Evolutionary conservation across 1,140 invertebrate species (phyloP).

Genomic region (Melanaphis sacchari): DNA sequence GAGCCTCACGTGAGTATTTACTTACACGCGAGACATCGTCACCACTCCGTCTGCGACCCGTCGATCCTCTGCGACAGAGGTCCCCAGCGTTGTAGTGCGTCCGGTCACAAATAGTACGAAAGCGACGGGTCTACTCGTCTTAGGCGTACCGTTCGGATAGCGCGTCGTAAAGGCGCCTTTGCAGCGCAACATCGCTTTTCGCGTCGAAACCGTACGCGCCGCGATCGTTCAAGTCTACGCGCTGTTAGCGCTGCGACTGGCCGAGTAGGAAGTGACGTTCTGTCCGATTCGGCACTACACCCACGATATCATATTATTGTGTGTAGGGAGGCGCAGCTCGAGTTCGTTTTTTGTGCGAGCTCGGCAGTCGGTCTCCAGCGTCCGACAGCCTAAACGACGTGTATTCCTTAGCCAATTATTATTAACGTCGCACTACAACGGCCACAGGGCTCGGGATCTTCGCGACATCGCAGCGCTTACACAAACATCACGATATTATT

Average conservation of each 20-base stretch:
- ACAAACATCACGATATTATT: no score
- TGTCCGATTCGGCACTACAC: background rate
- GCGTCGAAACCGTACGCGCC: background rate
- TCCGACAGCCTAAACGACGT: background rate
- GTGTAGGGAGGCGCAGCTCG: background rate
- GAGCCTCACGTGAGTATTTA: conserved; percentile 34
- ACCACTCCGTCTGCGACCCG: background rate
- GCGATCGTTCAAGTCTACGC: conserved; percentile 36
- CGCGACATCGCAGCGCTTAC: no score
- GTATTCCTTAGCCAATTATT: background rate
- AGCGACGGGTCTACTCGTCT: background rate
- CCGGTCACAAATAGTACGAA: no score
- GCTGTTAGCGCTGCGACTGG: background rate
- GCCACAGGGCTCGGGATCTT: background rate
- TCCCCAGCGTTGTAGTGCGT: no score
- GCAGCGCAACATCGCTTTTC: background rate
- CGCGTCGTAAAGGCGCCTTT: background rate
- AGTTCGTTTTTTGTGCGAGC: background rate
- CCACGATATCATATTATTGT: background rate
- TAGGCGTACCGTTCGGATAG: background rate
- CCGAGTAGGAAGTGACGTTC: no score
- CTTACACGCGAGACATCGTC: background rate
- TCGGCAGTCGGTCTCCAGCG: background rate
- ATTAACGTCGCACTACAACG: background rate
- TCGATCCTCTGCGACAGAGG: no score